Conservation (phyloP, 2,888 invertebrate species). For the Eustalomyia histrio region DNA sequence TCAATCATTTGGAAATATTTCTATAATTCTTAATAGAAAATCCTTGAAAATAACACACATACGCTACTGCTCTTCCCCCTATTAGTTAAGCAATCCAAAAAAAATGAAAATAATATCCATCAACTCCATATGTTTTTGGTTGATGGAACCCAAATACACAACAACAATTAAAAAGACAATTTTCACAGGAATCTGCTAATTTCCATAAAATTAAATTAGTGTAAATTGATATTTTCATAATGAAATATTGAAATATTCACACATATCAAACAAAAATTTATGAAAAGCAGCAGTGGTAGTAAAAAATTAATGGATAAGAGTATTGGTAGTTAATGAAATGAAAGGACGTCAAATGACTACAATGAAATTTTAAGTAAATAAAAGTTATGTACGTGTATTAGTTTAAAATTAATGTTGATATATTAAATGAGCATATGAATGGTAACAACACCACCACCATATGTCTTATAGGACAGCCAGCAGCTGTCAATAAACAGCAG, state of each 20-base stretch:
- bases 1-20: constrained; percentile 54
- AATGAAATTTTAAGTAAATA: constrained; percentile 16
- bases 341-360: background rate
- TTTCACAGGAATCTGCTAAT: constrained; percentile 58
- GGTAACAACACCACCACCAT: constrained; percentile 53
- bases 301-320: background rate
- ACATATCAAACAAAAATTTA: constrained; percentile 32
- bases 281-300: background rate
- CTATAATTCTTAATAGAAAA: constrained; percentile 42
- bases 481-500: constrained; percentile 65
- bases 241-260: constrained; percentile 47
- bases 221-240: constrained; percentile 61
- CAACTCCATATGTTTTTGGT: constrained; percentile 19
- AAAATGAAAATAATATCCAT: constrained; percentile 43
- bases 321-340: constrained; percentile 7
- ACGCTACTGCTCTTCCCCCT: background rate
- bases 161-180: background rate
- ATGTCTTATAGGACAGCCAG: constrained; percentile 63
- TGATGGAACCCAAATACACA: background rate
- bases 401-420: background rate
- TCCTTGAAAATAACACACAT: constrained; percentile 13
- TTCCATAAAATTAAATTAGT: constrained; percentile 60
- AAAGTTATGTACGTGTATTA: background rate
- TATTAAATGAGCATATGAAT: background rate
- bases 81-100: constrained; percentile 21